Base-by-base conservation (phyloP, 1,140 invertebrate species). In the Neodiprion fabricii region DNA sequence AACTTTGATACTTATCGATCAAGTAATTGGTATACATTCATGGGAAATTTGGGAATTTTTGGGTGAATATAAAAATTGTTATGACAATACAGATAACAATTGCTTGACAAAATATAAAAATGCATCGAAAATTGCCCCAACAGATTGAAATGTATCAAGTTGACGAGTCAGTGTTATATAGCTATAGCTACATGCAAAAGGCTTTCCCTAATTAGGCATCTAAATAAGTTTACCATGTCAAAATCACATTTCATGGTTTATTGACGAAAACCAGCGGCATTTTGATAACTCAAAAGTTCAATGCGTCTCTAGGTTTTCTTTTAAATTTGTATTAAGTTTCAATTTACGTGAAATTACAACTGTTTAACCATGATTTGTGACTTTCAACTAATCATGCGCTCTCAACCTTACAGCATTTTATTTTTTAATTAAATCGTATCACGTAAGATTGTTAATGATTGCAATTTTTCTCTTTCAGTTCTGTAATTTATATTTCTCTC, bases 71-170 rank as follows among this genome's bases (percentile, higher is more conserved):
- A 40, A 40, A 40, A 40, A 40, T 40, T 65, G 7, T 17, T 7
- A 65, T 17, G 7, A 65, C 17, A 21, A 21, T 21, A 21, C 28
- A 40, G 21, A 17, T 69, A 23, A 69, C 7, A 69, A 12, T 69
- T 11, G 21, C 7, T 23, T 69, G 53, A 61, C 67, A 47, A 69
- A 69, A 69, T 17, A 7, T 69, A 12, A 14, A 69, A 69, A 47
- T 69, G 67, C 79, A 79, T 81, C 80, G 80, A 81, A 74, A 80
- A 79, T 61, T 78, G 73, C 21, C 78, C 72, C 72, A 74, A 67
- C 75, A 79, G 75, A 74, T 77, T 80, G 71, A 75, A 80, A 79
- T 23, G 61, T 71, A 75, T 48, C 74, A 79, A 75, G 40, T 50
- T 71, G 70, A 71, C 70, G 70, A 71, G 70, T 71, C 48, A 71